Base-by-base conservation (phyloP, 2,113 vertebrate genomes). In the Dipodomys ordii region DNA sequence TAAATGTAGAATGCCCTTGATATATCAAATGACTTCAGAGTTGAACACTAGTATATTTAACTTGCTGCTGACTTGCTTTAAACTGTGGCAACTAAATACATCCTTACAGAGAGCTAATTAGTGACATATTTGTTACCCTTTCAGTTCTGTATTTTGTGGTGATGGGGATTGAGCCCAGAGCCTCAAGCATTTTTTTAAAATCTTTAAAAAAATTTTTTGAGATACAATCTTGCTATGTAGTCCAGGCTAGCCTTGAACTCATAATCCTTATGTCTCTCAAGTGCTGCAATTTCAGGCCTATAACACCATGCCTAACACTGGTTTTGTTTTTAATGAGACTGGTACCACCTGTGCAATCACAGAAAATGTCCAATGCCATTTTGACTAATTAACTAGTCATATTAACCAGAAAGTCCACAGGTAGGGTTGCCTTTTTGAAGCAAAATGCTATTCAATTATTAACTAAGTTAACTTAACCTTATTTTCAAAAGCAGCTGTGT, bases 401-500 rank as follows among this genome's bases (percentile, higher is more conserved):
- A 92, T 95, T 97, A 95, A 96, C 96, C 89, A 97, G 97, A 97
- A 97, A 94, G 97, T 97, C 96, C 92, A 11, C 30, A 79, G 44
- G 44, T 6, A 22, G 74, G 80, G 49, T 5, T 84, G 96, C 92
- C 57, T 32, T 97, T 96, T 96, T 95, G 83, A 96, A 97, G 96
- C 92, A 94, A 96, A 97, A 97, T 72, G 39, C 93, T 97, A 80
- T 97, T 97, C 95, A 94, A 30, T 97, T 97, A 95, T 97, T 97
- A 97, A 97, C 97, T 94, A 64, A 96, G 83, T 95, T 96, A 73
- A 96, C 96, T 98, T 96, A 92, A 73, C 96, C 98, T 97, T 98
- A 97, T 97, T 99, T 98, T 98, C 98, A 97, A 98, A 99, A 99
- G 99, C 99, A 99, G 98, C 98, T 99, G 98, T 99, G 98, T 98